These are phyloP conservation scores for Australoheros facetus DNA, from an alignment of 2,797 vertebrate species.

Conservation along the genomic window DNA sequence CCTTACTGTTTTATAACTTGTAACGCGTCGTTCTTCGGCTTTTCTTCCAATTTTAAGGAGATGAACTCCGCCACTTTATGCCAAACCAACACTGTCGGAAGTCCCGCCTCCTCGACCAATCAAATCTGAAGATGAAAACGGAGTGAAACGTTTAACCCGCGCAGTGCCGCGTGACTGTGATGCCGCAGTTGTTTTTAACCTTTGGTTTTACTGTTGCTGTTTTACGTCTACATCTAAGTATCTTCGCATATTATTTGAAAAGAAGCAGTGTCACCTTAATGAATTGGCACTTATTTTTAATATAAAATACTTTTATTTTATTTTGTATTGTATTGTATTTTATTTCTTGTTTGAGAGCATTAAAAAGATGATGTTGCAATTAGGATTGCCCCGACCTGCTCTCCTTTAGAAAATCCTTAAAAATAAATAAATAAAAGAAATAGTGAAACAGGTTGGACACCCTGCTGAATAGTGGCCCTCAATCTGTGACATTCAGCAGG, in stretches of 20 bases:
- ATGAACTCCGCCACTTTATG: slow-evolving; percentile 65
- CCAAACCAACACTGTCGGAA: slow-evolving; percentile 65
- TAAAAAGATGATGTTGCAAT: neutral
- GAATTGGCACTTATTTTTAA: neutral
- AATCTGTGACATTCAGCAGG: neutral
- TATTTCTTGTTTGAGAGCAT: neutral
- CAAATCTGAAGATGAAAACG: slow-evolving; percentile 15
- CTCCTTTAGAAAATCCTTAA: no score
- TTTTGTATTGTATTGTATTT: neutral
- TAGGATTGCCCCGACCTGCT: no score
- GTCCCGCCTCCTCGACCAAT: slow-evolving; percentile 75
- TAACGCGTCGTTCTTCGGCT: slow-evolving; percentile 61
- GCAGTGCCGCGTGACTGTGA: slow-evolving; percentile 1
- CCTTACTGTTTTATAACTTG: slow-evolving; percentile 70
- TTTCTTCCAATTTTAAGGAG: slow-evolving; percentile 69
- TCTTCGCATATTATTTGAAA: neutral
- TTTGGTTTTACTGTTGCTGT: neutral
- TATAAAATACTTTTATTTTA: neutral
- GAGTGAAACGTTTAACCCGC: slow-evolving; percentile 44
- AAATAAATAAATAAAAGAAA: no score
- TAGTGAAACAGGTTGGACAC: no score
- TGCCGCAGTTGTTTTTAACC: neutral
- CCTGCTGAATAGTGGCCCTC: neutral
- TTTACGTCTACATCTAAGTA: neutral
- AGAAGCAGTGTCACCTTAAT: neutral